Conservation (phyloP, 2,888 invertebrate species). For the Pammene aurita region DNA sequence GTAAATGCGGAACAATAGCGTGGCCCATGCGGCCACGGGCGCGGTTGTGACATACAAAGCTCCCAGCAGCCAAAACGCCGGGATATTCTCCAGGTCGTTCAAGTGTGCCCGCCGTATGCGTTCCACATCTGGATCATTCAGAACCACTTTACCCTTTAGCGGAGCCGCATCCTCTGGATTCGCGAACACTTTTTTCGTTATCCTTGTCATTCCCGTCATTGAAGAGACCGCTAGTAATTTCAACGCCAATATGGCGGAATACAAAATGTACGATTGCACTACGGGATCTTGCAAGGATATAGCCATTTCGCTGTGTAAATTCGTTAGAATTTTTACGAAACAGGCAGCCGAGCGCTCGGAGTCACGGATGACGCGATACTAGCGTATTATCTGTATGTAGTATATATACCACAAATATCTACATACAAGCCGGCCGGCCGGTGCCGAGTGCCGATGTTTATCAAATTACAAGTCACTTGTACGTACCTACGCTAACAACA, state of each 20-base stretch:
- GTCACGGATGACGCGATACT: constrained; percentile 6
- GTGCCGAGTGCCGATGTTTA: not conserved
- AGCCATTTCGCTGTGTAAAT: constrained; percentile 22
- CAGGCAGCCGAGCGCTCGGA: not conserved
- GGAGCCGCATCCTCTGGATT: constrained; percentile 49
- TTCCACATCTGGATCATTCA: constrained; percentile 77
- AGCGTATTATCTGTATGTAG: not conserved
- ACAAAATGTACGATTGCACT: constrained; percentile 41
- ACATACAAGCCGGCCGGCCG: not conserved
- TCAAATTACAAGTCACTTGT: not conserved
- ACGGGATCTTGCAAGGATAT: constrained; percentile 38
- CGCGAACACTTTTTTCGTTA: constrained; percentile 48
- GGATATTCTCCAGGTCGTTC: constrained; percentile 85
- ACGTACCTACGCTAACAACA: not conserved
- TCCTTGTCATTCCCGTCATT: constrained; percentile 22
- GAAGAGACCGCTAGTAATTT: constrained; percentile 28
- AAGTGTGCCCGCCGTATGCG: constrained; percentile 81
- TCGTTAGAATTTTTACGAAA: not conserved
- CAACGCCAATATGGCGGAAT: constrained; percentile 42
- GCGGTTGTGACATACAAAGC: constrained; percentile 77
- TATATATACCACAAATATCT: not conserved
- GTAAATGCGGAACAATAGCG: constrained; percentile 60
- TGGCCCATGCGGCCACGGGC: constrained; percentile 70
- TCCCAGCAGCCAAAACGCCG: constrained; percentile 77
- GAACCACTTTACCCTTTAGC: constrained; percentile 57